Base-by-base conservation (phyloP, 1,140 invertebrate genomes). In the Nautilus pompilius region DNA sequence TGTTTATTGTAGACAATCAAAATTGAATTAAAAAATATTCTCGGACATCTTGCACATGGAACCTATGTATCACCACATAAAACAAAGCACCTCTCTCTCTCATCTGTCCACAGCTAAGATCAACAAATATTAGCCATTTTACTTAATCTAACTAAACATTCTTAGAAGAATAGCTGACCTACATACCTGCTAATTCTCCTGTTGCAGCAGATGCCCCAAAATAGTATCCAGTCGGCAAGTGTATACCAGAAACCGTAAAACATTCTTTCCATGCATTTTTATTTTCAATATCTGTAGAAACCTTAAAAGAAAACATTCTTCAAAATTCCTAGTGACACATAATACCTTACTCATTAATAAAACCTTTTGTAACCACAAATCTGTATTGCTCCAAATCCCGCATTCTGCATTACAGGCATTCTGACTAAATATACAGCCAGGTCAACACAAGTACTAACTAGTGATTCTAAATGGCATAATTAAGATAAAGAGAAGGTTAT, bases 201-300 rank as follows among this genome's bases (percentile, higher is more conserved):
- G 98, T 99, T 1, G 95, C 96, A 15, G 97, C 94, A 0, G 93
- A 91, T 15, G 96, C 84, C 45, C 98, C 98, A 82, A 98, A 91
- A 83, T 88, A 97, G 83, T 99, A 99, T 1, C 93, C 93, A 13
- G 95, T 96, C 0, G 98, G 98, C 20, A 99, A 84, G 64, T 90
- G 87, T 3, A 99, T 90, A 60, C 93, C 94, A 68, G 90, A 86
- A 0, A 98, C 95, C 53, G 86, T 86, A 73, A 99, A 91, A 81
- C 98, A 99, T 75, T 93, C 90, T 73, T 93, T 93, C 95, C 95
- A 99, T 5, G 89, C 89, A 70, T 90, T 90, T 79, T 95, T 94
- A 70, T 93, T 93, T 70, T 93, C 91, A 53, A 98, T 87, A 83
- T 98, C 95, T 29, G 91, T 92, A 4, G 90, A 92, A 24, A 98